phyloP scores from a whole-genome alignment of 2,797 vertebrate species.

The Danio albolineatus region DNA sequence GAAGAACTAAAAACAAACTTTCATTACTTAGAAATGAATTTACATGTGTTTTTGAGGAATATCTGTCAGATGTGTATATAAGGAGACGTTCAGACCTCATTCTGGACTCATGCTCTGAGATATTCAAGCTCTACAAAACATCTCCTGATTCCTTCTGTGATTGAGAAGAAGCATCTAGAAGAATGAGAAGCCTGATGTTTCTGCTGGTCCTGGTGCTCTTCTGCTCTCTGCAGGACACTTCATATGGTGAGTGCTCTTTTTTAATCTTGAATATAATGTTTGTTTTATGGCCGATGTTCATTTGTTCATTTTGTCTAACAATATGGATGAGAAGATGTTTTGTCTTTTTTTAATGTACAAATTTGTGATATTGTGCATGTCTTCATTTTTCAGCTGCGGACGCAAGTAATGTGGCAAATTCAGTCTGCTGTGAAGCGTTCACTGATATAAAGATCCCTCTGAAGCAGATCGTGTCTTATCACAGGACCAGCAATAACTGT shows the following conservation, averaged over 20 bases:
- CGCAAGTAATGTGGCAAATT: fast-evolving
- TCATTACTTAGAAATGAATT: not conserved
- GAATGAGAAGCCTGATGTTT: constrained; percentile 18
- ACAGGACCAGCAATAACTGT: not conserved
- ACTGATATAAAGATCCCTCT: not conserved
- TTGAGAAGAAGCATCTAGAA: too few relatives aligned
- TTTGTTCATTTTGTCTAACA: not conserved
- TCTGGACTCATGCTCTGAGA: not conserved
- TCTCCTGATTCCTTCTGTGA: not conserved
- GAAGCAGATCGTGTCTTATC: not conserved
- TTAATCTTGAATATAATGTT: not conserved
- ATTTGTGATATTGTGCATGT: not conserved
- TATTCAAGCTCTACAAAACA: not conserved
- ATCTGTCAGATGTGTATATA: not conserved
- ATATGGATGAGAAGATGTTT: too few relatives aligned
- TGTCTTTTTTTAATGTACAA: not conserved
- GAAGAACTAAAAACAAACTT: not conserved
- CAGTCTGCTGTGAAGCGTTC: fast-evolving
- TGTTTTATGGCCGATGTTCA: not conserved
- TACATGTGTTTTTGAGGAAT: not conserved
- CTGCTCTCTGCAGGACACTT: constrained; percentile 41
- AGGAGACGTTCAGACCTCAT: not conserved
- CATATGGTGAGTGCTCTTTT: constrained; percentile 25
- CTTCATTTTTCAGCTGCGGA: fast-evolving
- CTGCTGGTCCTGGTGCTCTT: constrained; percentile 47